These are phyloP conservation scores for Diarsia dahlii DNA, from an alignment of 2,888 invertebrate species.

Conservation along the genomic window DNA sequence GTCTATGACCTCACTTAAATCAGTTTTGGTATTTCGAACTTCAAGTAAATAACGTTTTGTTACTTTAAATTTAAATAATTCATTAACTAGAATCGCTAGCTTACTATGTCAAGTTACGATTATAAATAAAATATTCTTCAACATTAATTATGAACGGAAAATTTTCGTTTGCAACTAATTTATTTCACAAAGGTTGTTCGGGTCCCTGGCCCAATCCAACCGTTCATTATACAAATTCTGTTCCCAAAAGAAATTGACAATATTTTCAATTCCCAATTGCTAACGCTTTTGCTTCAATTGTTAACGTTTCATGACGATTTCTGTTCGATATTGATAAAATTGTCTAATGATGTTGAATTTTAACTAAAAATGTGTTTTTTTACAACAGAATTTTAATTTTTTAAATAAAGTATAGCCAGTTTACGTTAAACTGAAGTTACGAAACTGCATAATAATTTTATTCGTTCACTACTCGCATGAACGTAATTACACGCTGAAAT, in stretches of 20 bases:
- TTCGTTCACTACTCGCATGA: not conserved
- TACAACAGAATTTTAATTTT: not conserved
- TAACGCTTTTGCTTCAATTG: conserved; percentile 55
- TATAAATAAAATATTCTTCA: conserved; percentile 19
- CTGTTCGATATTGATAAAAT: conserved; percentile 44
- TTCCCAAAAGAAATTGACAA: conserved; percentile 55
- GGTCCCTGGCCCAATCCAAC: conserved; percentile 32
- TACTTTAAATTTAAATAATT: not conserved
- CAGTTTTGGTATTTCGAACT: not conserved
- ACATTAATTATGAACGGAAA: conserved; percentile 40
- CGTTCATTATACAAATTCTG: conserved; percentile 52
- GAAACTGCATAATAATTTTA: not conserved
- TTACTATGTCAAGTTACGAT: conserved; percentile 21
- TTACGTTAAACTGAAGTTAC: no score
- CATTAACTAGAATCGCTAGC: conserved; percentile 2
- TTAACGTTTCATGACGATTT: conserved; percentile 40
- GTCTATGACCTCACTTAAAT: not conserved
- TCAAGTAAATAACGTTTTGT: not conserved
- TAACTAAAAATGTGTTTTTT: conserved; percentile 2
- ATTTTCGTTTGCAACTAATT: conserved; percentile 39
- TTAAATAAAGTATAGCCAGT: not conserved
- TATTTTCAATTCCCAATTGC: conserved; percentile 50
- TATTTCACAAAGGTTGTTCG: conserved; percentile 34
- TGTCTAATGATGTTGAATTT: conserved; percentile 42
- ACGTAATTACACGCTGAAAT: not conserved